A percentile compares a stretch with the other conserved stretches of the same genome.
Evolutionary conservation across 30 jellyfish, hydroid and myxozoan species (phyloP).

Genomic region (Cassiopea andromeda): DNA sequence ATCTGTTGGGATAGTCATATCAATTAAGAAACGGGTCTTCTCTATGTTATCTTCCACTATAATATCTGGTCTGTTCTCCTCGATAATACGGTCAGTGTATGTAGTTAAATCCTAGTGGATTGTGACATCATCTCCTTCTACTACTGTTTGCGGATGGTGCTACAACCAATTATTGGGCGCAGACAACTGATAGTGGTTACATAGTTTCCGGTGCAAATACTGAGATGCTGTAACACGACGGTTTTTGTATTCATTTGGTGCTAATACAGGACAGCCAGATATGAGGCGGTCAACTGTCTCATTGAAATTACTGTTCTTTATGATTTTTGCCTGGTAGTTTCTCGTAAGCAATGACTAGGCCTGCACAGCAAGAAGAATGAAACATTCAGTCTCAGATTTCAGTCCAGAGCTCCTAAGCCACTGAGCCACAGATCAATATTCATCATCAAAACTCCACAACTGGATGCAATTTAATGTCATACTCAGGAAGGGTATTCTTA

Average conservation of each 20-base stretch:
- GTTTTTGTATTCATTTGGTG: slow-evolving; percentile 37
- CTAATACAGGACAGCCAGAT: slow-evolving; percentile 22
- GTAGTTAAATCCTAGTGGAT: slow-evolving; percentile 41
- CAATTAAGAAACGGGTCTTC: slow-evolving; percentile 24
- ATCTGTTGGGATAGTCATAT: slow-evolving; percentile 49
- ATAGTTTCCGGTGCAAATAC: slow-evolving; percentile 17
- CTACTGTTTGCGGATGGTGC: slow-evolving; percentile 46
- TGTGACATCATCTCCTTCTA: slow-evolving; percentile 14
- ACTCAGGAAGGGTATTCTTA: too few relatives aligned
- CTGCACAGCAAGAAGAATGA: slow-evolving; percentile 35
- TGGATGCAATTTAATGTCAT: too few relatives aligned
- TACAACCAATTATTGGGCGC: slow-evolving; percentile 29
- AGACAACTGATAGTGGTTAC: neutral
- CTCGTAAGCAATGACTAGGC: slow-evolving; percentile 15
- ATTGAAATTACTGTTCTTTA: neutral
- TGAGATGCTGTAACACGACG: slow-evolving; percentile 17
- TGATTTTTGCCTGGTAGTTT: slow-evolving; percentile 19
- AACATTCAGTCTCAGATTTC: slow-evolving; percentile 8
- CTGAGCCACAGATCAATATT: too few relatives aligned
- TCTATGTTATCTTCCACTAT: slow-evolving; percentile 4
- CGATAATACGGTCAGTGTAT: slow-evolving; percentile 37
- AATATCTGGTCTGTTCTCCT: slow-evolving; percentile 60
- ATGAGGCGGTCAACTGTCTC: slow-evolving; percentile 30
- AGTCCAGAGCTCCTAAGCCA: slow-evolving; percentile 26
- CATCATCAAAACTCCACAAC: too few relatives aligned